Percentiles rank a stretch among this genome's conserved stretches.
phyloP scores from a whole-genome alignment of 2,113 vertebrate species.

The Pogona vitticeps region DNA sequence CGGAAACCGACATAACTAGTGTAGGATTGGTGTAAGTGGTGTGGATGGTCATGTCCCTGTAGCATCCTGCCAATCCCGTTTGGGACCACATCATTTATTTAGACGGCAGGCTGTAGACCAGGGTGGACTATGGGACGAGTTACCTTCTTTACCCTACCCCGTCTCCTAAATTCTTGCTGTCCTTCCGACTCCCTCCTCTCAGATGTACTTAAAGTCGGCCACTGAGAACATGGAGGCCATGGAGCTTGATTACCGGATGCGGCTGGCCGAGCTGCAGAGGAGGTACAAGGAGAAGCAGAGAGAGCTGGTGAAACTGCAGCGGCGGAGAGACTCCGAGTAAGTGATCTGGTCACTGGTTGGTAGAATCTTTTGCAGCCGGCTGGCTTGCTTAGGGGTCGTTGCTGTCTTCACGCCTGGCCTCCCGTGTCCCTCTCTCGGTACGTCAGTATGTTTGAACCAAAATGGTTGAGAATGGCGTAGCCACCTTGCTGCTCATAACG shows the following conservation, averaged over 20 bases:
- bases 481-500: conserved; percentile 45
- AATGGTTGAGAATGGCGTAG: conserved; percentile 46
- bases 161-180: neutral
- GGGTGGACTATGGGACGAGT: neutral
- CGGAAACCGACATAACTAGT: neutral
- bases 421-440: conserved; percentile 40
- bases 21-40: neutral
- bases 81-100: neutral
- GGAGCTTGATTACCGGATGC: conserved; percentile 93
- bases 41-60: neutral
- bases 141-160: neutral
- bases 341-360: conserved; percentile 52
- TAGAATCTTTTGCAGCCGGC: conserved; percentile 12
- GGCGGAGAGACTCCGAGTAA: conserved; percentile 90
- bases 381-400: conserved; percentile 27
- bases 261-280: conserved; percentile 91
- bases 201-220: conserved; percentile 91
- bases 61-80: neutral
- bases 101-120: neutral
- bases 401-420: neutral
- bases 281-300: conserved; percentile 94
- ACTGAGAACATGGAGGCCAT: conserved; percentile 88
- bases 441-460: neutral
- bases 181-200: neutral
- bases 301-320: conserved; percentile 91